Base-by-base conservation (phyloP, 2,797 vertebrate genomes). In the Mus spretus region DNA sequence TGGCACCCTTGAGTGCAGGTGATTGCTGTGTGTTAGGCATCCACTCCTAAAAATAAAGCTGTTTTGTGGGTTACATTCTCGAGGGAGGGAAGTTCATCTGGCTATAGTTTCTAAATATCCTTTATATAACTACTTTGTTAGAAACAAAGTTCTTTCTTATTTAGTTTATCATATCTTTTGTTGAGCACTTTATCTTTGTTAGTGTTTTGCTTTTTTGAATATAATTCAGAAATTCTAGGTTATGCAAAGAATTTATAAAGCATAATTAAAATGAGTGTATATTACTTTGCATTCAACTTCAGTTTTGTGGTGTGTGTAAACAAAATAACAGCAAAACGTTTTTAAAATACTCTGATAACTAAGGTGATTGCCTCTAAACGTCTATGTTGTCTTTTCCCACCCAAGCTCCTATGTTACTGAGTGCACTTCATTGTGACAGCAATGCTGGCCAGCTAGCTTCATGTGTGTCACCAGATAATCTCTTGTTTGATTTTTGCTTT, bases 181-280 rank as follows among this genome's bases (percentile, higher is more conserved):
- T 97, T 94, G 53, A 96, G 94, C 95, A 95, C 78, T 97, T 97
- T 97, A 96, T 95, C 81, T 85, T 79, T 94, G 96, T 92, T 83
- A 90, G 50, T 85, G 47, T 90, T 1, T 79, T 81, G 70, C 75
- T 96, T 95, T 97, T 93, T 82, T 59, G 47, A 96, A 81, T 93
- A 59, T 95, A 96, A 86, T 90, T 91, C 93, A 95, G 87, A 90
- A 97, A 84, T 89, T 81, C 24, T 92, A 97, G 97, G 92, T 96
- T 89, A 86, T 90, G 53, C 91, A 72, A 96, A 94, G 94, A n/a
- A 80, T 31, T 28, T 50, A 92, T 75, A 67, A 87, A 94, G 44
- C 89, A 50, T 91, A 94, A 91, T 88, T 40, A 96, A 96, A 94
- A 77, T 85, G 31, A 81, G 77, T 88, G n/a, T 89, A 31, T 10